These are phyloP conservation scores for Pectinophora gossypiella DNA, from an alignment of 1,140 invertebrate species.

Conservation along the genomic window DNA sequence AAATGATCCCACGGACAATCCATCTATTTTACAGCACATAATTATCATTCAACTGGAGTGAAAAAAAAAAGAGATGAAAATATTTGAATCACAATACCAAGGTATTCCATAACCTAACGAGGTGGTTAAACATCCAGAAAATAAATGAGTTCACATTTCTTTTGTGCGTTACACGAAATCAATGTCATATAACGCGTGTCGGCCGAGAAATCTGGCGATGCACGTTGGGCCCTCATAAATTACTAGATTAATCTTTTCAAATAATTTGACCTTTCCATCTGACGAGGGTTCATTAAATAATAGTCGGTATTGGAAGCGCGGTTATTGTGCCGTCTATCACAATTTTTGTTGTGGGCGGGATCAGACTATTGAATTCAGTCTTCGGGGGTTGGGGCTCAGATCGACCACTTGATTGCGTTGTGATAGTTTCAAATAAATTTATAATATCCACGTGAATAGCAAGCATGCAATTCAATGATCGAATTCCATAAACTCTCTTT, in stretches of 20 bases:
- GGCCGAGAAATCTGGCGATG: conserved; percentile 54
- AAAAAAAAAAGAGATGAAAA: conserved; percentile 19
- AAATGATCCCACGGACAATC: conserved; percentile 39
- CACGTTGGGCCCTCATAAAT: conserved; percentile 65
- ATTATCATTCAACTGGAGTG: no score
- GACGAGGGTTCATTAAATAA: conserved; percentile 75
- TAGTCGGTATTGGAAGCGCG: conserved; percentile 63
- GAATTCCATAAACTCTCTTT: conserved; percentile 3
- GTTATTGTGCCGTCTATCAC: conserved; percentile 70
- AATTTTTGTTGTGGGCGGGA: conserved; percentile 58
- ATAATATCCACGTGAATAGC: not conserved
- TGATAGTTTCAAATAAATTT: not conserved
- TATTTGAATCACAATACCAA: conserved; percentile 22
- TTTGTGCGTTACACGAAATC: conserved; percentile 43
- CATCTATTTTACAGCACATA: conserved; percentile 27
- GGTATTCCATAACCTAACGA: conserved; percentile 19
- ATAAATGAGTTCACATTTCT: conserved; percentile 27
- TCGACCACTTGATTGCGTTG: not conserved
- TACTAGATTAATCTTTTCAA: conserved; percentile 74
- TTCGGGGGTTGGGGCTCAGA: not conserved
- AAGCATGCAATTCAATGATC: not conserved
- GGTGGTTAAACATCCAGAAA: conserved; percentile 17
- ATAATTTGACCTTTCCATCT: conserved; percentile 74
- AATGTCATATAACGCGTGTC: conserved; percentile 51
- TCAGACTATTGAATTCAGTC: conserved; percentile 27